A percentile compares a stretch with the other conserved stretches of the same genome.
Conservation (phyloP, 1,140 invertebrate species). For the Heterodera schachtii region DNA sequence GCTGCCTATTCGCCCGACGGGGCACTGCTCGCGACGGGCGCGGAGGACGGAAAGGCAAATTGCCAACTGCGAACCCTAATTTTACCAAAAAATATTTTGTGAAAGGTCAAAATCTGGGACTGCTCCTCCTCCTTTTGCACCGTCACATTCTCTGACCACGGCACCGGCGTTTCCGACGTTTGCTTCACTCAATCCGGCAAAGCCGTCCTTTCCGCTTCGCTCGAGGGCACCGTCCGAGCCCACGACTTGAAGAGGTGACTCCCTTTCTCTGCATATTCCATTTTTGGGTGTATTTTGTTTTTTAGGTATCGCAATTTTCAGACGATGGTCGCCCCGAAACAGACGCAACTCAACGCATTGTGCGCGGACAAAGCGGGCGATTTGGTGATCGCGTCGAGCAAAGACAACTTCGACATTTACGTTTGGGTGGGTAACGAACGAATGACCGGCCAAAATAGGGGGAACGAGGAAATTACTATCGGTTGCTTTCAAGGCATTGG, state of each 20-base stretch:
- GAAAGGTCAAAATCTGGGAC: conserved; percentile 53
- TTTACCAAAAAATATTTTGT: background rate
- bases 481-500: conserved; percentile 12
- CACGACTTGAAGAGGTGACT: conserved; percentile 49
- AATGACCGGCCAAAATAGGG: background rate
- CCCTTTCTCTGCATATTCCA: background rate
- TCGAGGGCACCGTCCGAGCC: conserved; percentile 50
- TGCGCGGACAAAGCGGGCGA: conserved; percentile 46
- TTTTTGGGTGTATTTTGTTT: background rate
- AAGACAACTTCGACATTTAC: conserved; percentile 47
- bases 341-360: conserved; percentile 49
- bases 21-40: conserved; percentile 45
- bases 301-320: conserved; percentile 54
- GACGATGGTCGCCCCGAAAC: conserved; percentile 48
- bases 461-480: background rate
- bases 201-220: conserved; percentile 49
- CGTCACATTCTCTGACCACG: conserved; percentile 53
- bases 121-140: conserved; percentile 45
- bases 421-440: conserved; percentile 51
- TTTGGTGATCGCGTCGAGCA: conserved; percentile 47
- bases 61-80: background rate
- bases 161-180: conserved; percentile 42
- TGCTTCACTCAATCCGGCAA: conserved; percentile 54
- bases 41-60: conserved; percentile 49
- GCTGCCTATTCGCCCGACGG: conserved; percentile 53